phyloP scores from a whole-genome alignment of 2,797 vertebrate genomes.

The Poeciliopsis turneri region DNA sequence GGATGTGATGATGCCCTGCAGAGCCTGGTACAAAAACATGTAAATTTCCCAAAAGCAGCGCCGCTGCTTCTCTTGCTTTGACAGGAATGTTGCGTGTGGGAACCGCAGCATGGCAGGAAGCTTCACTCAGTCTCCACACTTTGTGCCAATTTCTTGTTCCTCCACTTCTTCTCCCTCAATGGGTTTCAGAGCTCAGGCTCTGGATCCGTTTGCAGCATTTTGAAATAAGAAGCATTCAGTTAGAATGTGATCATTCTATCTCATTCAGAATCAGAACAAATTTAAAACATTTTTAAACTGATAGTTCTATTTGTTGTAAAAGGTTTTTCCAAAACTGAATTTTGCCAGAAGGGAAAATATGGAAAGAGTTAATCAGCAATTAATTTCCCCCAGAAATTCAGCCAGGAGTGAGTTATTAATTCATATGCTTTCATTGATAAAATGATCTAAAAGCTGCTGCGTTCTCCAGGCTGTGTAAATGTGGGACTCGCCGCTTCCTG shows the following conservation, averaged over 20 bases:
- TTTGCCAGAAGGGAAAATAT: background rate
- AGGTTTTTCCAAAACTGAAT: background rate
- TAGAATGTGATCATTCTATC: background rate
- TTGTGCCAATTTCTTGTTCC: background rate
- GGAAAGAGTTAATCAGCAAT: constrained; percentile 14
- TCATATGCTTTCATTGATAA: constrained; percentile 33
- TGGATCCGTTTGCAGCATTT: constrained; percentile 19
- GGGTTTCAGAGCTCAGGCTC: constrained; percentile 26
- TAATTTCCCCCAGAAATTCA: constrained; percentile 1
- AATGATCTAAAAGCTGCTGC: constrained; percentile 61
- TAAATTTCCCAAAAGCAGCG: constrained; percentile 29
- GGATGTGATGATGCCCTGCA: constrained; percentile 36
- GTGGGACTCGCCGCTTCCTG: constrained; percentile 16
- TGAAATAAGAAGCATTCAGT: constrained; percentile 5
- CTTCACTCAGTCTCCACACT: constrained; percentile 17
- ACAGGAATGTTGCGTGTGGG: constrained; percentile 37
- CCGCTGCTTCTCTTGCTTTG: constrained; percentile 38
- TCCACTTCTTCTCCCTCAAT: constrained; percentile 12
- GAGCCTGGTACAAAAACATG: constrained; percentile 25
- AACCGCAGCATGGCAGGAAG: constrained; percentile 39
- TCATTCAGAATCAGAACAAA: background rate
- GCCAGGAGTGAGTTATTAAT: constrained; percentile 16
- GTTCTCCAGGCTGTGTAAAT: constrained; percentile 47
- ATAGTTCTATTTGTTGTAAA: background rate
- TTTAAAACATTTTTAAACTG: background rate